Percentiles rank a stretch among this genome's conserved stretches.
phyloP scores from a whole-genome alignment of 2,888 invertebrate genomes.

The Stictocephala bisonia region DNA sequence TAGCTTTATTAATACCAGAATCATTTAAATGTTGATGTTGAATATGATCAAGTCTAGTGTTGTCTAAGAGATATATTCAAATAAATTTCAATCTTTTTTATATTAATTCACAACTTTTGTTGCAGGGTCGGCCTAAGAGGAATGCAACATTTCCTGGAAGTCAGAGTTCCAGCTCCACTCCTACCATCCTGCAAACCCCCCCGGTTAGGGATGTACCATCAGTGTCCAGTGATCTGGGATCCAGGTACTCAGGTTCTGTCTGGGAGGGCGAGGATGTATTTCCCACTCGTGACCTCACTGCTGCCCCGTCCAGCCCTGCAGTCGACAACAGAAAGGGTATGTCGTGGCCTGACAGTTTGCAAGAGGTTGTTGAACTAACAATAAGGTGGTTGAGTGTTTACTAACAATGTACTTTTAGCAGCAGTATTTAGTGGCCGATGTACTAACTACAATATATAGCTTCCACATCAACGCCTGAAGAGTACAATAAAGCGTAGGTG shows the following conservation, averaged over 20 bases:
- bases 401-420: no score
- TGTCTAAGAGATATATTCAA: no score
- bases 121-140: slow-evolving; percentile 80
- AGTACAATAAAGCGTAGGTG: no score
- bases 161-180: slow-evolving; percentile 65
- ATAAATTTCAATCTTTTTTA: no score
- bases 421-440: no score
- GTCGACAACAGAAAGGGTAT: slow-evolving; percentile 55
- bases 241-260: slow-evolving; percentile 41
- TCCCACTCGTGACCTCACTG: slow-evolving; percentile 56
- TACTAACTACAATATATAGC: no score
- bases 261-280: slow-evolving; percentile 60
- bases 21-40: no score
- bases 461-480: no score
- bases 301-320: slow-evolving; percentile 42
- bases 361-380: neutral
- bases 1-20: no score
- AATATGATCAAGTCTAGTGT: no score
- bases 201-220: slow-evolving; percentile 65
- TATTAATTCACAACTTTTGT: slow-evolving; percentile 54
- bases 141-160: slow-evolving; percentile 79
- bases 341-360: slow-evolving; percentile 20
- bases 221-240: slow-evolving; percentile 29
- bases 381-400: no score
- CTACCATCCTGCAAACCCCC: slow-evolving; percentile 71